These are phyloP conservation scores for Coptodon bakossiorum DNA, from an alignment of 2,113 vertebrate species.

Conservation along the genomic window DNA sequence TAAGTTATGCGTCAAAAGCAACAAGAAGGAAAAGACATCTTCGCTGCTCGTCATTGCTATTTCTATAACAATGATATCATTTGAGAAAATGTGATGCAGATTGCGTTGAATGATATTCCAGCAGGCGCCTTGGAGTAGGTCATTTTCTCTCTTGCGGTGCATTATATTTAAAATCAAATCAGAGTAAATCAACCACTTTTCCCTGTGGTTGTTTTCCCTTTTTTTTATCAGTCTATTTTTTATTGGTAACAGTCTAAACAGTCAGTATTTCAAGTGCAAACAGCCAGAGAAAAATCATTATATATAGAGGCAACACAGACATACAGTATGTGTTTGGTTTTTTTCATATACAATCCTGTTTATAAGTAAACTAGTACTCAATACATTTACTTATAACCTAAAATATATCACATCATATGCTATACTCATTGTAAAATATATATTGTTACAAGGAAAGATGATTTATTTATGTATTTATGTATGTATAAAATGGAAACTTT, in stretches of 20 bases:
- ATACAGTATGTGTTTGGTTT: not conserved
- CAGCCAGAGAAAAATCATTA: not conserved
- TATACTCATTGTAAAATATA: not conserved
- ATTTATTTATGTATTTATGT: not conserved
- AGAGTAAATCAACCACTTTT: slow-evolving; percentile 18
- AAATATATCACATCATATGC: not conserved
- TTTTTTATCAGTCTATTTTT: not conserved
- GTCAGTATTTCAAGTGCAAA: not conserved
- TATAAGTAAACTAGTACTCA: not conserved
- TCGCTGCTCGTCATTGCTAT: not conserved
- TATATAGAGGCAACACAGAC: not conserved
- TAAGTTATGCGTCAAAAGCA: slow-evolving; percentile 18
- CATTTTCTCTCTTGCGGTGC: slow-evolving; percentile 16
- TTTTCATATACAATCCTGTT: not conserved
- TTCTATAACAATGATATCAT: slow-evolving; percentile 24
- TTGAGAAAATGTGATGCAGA: slow-evolving; percentile 32
- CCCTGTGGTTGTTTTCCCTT: slow-evolving; percentile 10
- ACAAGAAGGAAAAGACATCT: not conserved
- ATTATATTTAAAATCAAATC: slow-evolving; percentile 51
- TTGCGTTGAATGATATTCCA: slow-evolving; percentile 41
- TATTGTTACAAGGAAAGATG: not conserved
- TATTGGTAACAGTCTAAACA: not conserved
- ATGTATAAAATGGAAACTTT: accelerated
- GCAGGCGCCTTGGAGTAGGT: slow-evolving; percentile 23
- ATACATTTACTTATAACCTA: not conserved